These are phyloP conservation scores for Lithophane socia DNA, from an alignment of 2,888 invertebrate species.

Conservation along the genomic window DNA sequence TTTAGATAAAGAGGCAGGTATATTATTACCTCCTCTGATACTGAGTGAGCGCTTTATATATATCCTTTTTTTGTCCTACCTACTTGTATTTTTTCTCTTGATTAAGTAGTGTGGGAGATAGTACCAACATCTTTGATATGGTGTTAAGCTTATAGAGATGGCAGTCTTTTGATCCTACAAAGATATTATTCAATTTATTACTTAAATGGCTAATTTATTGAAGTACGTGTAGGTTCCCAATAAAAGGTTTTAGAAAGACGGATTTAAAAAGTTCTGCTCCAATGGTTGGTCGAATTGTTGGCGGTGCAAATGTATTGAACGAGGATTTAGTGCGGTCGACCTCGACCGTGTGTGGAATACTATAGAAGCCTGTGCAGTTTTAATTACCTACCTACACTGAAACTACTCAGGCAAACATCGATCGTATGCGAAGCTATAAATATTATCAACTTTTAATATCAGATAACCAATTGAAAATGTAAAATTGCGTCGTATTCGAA, in stretches of 20 bases:
- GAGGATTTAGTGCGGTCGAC: constrained; percentile 36
- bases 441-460: constrained; percentile 22
- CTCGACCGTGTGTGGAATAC: constrained; percentile 21
- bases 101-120: constrained; percentile 24
- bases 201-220: not conserved
- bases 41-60: constrained; percentile 40
- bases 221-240: not conserved
- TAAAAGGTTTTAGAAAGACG: constrained; percentile 5
- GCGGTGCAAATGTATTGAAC: constrained; percentile 41
- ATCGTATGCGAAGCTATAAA: not conserved
- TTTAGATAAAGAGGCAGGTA: constrained; percentile 68
- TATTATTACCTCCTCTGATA: constrained; percentile 59
- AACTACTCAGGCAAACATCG: constrained; percentile 17
- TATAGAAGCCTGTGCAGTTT: constrained; percentile 29
- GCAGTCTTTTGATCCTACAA: not conserved
- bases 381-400: constrained; percentile 37
- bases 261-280: constrained; percentile 17
- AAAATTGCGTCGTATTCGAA: constrained; percentile 13
- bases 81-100: constrained; percentile 24
- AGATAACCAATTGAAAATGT: constrained; percentile 21
- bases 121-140: not conserved
- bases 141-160: not conserved
- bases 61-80: constrained; percentile 8
- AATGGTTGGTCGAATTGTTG: constrained; percentile 19
- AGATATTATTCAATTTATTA: not conserved